Conservation (phyloP, 1,140 invertebrate genomes). For the Danaus plexippus region DNA sequence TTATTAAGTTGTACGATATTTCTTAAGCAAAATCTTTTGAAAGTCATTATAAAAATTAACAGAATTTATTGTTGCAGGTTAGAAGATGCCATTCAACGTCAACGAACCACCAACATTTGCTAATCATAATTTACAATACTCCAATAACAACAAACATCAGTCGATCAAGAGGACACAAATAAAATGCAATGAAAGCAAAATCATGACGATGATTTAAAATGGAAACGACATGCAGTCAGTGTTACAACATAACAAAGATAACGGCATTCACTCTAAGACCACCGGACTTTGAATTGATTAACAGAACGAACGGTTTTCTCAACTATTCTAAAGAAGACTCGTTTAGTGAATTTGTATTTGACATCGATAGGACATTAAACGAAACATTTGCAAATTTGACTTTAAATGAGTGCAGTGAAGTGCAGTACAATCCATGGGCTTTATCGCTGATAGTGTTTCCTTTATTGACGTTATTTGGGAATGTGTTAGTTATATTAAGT, state of each 20-base stretch:
- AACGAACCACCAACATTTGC: too few relatives aligned
- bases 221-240: conserved; percentile 25
- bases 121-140: too few relatives aligned
- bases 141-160: not conserved
- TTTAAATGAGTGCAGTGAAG: conserved; percentile 43
- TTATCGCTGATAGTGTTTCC: conserved; percentile 91
- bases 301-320: conserved; percentile 11
- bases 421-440: conserved; percentile 84
- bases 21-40: too few relatives aligned
- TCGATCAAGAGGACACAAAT: conserved; percentile 8
- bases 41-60: too few relatives aligned
- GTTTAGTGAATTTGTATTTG: conserved; percentile 32
- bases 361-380: conserved; percentile 29
- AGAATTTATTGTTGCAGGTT: too few relatives aligned
- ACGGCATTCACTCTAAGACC: conserved; percentile 22
- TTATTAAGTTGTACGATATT: too few relatives aligned
- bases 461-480: conserved; percentile 94
- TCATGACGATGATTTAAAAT: conserved; percentile 10
- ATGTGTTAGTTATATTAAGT: conserved; percentile 94
- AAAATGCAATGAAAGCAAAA: conserved; percentile 6
- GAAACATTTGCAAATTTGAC: conserved; percentile 36
- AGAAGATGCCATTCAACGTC: too few relatives aligned
- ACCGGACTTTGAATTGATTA: conserved; percentile 17
- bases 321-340: conserved; percentile 22
- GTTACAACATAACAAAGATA: conserved; percentile 29